Base-by-base conservation (phyloP, 2,797 vertebrate species). In the Enteromius viviparus region DNA sequence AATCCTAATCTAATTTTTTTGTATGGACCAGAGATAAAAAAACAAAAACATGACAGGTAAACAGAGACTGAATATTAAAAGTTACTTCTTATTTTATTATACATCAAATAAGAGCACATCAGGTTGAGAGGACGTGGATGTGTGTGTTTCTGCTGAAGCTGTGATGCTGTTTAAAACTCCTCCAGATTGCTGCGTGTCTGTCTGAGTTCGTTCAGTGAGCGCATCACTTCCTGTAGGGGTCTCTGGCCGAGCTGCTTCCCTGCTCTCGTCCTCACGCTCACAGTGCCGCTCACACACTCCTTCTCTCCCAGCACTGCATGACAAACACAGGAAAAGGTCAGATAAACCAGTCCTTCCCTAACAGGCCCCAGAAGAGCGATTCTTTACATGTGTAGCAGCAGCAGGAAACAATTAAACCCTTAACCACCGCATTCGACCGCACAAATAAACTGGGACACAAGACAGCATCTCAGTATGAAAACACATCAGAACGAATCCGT, bases 231-330 rank as follows among this genome's bases (percentile, higher is more conserved):
- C 0, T 89, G 68, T 15, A 94, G 69, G 1, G 80, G 83, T 74
- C 89, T 89, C 85, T 94, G 94, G 0, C 97, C 97, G 0, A 96
- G 92, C 69, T 91, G 95, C 42, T 88, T 92, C 9, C 93, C 93
- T 15, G 92, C 91, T 82, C 97, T 93, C 11, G 92, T 95, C 42
- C 97, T 93, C 15, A 98, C 76, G 11, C 89, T 97, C 79, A 97
- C 96, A 0, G 94, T 95, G 40, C 89, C 90, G 21, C 84, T 92
- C 15, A 86, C 91, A 29, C 89, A 88, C 90, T 98, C 97, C 86
- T 93, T 94, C 82, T 93, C 94, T 3, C 97, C 97, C 11, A 97
- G 93, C 88, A 97, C 97, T 97, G 90, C 3, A 21, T n/a, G 26
- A 80, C 19, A 78, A 14, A 80, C 21, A 78, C 19, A n/a, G n/a